Conservation (phyloP, 2,888 invertebrate species). For the Dryobota labecula region DNA sequence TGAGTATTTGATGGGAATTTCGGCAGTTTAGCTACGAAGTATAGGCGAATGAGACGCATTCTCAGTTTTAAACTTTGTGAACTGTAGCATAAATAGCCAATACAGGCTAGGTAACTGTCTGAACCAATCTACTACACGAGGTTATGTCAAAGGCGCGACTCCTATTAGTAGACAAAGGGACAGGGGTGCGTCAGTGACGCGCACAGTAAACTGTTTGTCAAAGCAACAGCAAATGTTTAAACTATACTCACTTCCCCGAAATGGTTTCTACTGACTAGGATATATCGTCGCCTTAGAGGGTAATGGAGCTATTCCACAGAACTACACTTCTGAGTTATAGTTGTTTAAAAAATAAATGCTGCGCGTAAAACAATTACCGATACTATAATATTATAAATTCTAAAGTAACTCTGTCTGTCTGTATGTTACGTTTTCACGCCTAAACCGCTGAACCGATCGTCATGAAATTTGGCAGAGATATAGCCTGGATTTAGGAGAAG, state of each 20-base stretch:
- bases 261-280: neutral
- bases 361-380: too few species aligned
- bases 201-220: slow-evolving; percentile 20
- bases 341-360: too few species aligned
- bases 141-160: slow-evolving; percentile 41
- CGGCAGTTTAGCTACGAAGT: neutral
- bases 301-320: too few species aligned
- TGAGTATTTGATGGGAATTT: neutral
- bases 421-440: too few species aligned
- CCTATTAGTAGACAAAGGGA: slow-evolving; percentile 39
- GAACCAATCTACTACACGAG: slow-evolving; percentile 32
- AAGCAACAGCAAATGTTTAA: slow-evolving; percentile 14
- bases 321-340: too few species aligned
- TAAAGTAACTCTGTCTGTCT: too few species aligned
- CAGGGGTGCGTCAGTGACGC: slow-evolving; percentile 48
- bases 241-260: slow-evolving; percentile 6
- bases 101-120: slow-evolving; percentile 7
- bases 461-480: too few species aligned
- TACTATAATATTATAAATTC: too few species aligned
- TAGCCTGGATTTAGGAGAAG: too few species aligned
- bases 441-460: too few species aligned
- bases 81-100: neutral
- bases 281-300: too few species aligned
- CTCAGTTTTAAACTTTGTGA: neutral
- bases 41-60: neutral